phyloP scores from a whole-genome alignment of 2,888 invertebrate species.

The Mythimna lalbum region DNA sequence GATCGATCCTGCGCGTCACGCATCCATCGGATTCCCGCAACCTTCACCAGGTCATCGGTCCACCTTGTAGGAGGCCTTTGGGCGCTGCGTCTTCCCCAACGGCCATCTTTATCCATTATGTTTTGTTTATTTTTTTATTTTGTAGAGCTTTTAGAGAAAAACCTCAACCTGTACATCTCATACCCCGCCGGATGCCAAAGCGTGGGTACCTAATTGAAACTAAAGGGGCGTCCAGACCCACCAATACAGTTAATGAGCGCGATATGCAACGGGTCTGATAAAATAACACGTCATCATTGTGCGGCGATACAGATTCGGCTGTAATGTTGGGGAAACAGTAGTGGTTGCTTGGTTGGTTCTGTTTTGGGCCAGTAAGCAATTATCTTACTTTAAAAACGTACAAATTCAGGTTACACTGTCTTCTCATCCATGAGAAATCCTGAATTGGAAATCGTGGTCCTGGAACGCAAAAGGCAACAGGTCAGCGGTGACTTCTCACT shows the following conservation, averaged over 20 bases:
- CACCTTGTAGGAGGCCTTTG: too few species aligned
- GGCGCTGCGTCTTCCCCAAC: too few species aligned
- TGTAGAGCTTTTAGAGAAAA: background rate
- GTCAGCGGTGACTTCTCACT: too few species aligned
- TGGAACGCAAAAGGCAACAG: too few species aligned
- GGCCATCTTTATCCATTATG: too few species aligned
- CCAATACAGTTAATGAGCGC: constrained; percentile 78
- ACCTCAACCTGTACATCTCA: constrained; percentile 69
- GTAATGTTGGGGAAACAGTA: constrained; percentile 67
- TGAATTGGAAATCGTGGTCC: too few species aligned
- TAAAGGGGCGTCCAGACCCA: constrained; percentile 74
- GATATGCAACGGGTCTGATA: constrained; percentile 65
- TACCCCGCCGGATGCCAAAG: constrained; percentile 55
- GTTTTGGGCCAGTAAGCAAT: background rate
- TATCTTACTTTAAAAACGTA: too few species aligned
- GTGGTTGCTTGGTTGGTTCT: constrained; percentile 56
- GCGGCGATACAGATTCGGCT: constrained; percentile 78
- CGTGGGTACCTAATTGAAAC: constrained; percentile 82
- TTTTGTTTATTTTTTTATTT: background rate
- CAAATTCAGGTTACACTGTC: too few species aligned
- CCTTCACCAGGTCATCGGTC: too few species aligned
- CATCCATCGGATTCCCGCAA: too few species aligned
- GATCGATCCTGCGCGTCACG: too few species aligned
- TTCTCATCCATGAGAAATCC: too few species aligned
- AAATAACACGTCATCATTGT: constrained; percentile 80